Evolutionary conservation across 2,113 vertebrate genomes (phyloP).

Genomic region (Acrocephalus kingi): DNA sequence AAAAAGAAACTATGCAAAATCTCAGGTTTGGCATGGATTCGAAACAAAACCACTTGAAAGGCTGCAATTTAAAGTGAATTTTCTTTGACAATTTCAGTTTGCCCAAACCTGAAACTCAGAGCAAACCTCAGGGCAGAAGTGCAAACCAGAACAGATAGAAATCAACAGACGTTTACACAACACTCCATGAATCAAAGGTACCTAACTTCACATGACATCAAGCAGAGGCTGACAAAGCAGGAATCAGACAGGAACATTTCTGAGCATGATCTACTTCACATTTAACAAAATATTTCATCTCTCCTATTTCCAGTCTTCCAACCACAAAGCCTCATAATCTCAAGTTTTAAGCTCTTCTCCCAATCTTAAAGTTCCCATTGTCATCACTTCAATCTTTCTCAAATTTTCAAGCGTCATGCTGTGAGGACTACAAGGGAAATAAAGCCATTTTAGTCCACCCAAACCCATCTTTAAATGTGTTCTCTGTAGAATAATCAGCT

Average conservation of each 20-base stretch:
- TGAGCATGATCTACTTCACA: not conserved
- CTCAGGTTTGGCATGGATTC: not conserved
- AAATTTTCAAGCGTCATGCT: not conserved
- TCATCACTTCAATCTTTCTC: not conserved
- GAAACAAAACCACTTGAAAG: constrained; percentile 48
- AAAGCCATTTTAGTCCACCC: not conserved
- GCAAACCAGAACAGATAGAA: constrained; percentile 33
- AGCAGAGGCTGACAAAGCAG: not conserved
- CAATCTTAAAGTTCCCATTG: not conserved
- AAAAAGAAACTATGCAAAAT: constrained; percentile 40
- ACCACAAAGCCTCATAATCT: not conserved
- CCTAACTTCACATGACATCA: not conserved
- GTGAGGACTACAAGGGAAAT: not conserved
- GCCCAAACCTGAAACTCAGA: constrained; percentile 39
- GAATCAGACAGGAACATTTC: not conserved
- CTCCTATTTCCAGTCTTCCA: not conserved
- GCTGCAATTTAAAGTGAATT: not conserved
- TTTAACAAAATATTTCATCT: not conserved
- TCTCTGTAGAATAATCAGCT: not conserved
- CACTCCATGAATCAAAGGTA: not conserved
- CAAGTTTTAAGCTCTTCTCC: not conserved
- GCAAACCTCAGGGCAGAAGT: constrained; percentile 31
- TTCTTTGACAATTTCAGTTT: constrained; percentile 21
- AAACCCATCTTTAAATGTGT: not conserved
- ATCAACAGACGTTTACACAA: not conserved